Base-by-base conservation (phyloP, 1,140 invertebrate genomes). In the Microplitis mediator region DNA sequence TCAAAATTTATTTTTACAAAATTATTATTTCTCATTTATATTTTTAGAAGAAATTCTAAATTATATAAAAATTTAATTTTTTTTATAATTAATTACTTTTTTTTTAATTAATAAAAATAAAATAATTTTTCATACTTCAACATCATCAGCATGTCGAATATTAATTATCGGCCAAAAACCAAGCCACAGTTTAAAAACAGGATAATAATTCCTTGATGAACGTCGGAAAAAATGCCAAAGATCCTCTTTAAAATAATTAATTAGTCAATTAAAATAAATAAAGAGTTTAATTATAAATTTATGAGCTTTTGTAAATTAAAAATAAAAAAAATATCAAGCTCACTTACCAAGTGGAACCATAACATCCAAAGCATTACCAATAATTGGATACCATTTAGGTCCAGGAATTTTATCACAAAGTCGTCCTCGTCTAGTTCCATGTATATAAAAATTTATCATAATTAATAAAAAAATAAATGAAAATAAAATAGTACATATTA, bases 121-220 rank as follows among this genome's bases (percentile, higher is more conserved):
- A 54, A 63, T 45, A 63, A 54, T 23, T 66, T 66, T 23, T 58
- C 45, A 73, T 72, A 87, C 86, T 81, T 87, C 83, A 0, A 86
- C 72, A 76, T 88, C 84, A 67, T 86, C 80, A 14, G 86, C 84
- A 69, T 85, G 76, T 16, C 69, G 76, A 32, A 87, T 61, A 75
- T 80, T 80, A 1, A 84, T 68, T n/a, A 79, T 61, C 4, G 77
- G 78, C 54, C 63, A 75, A 36, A 74, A 52, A 4, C 76, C 75
- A 9, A 78, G 74, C 77, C 78, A 79, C 35, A 82, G 14, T 79
- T 76, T 78, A 32, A 74, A 80, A 6, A 79, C 74, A 8, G 78
- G 77, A 64, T 79, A 78, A 71, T 75, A 79, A 4, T 77, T 68
- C 8, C 36, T 13, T 39, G 50, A 71, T n/a, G 56, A 75, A 65